Percentiles rank a stretch among this genome's conserved stretches.
Conservation (phyloP, 2,113 vertebrate genomes). For the Laterallus jamaicensis region DNA sequence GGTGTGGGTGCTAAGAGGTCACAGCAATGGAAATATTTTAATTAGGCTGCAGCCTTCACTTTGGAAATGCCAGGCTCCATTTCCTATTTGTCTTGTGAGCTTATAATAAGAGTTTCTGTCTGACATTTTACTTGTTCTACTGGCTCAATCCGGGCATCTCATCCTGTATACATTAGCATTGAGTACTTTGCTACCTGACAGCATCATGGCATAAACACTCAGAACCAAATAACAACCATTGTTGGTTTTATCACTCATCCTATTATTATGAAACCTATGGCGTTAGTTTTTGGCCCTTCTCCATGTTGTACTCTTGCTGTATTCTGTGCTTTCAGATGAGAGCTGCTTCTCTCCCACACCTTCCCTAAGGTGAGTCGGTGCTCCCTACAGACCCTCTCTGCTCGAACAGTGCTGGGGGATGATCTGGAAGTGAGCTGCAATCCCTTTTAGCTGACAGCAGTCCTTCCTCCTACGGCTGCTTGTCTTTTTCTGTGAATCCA, state of each 20-base stretch:
- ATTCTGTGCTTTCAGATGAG: neutral
- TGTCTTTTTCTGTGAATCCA: neutral
- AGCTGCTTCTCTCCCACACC: neutral
- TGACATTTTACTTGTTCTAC: neutral
- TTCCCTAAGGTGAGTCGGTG: neutral
- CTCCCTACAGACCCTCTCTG: neutral
- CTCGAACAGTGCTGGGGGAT: neutral
- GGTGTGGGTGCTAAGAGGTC: neutral
- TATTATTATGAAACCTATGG: neutral
- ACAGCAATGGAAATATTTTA: neutral
- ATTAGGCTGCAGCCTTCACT: neutral
- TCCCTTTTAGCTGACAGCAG: neutral
- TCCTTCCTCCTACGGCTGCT: neutral
- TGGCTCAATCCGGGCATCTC: neutral
- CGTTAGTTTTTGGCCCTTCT: neutral
- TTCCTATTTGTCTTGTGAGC: neutral
- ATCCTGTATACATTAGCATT: neutral
- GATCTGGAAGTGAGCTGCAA: neutral
- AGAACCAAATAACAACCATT: neutral
- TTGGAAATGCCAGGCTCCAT: neutral
- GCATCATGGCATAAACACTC: neutral
- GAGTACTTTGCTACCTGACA: neutral
- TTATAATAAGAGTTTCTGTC: neutral
- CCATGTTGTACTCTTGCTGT: neutral
- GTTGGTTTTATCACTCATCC: neutral